Evolutionary conservation across 2,113 vertebrate genomes (phyloP), one percentile per base, ranked within the genome.

Genomic region (Tetraodon nigroviridis): DNA sequence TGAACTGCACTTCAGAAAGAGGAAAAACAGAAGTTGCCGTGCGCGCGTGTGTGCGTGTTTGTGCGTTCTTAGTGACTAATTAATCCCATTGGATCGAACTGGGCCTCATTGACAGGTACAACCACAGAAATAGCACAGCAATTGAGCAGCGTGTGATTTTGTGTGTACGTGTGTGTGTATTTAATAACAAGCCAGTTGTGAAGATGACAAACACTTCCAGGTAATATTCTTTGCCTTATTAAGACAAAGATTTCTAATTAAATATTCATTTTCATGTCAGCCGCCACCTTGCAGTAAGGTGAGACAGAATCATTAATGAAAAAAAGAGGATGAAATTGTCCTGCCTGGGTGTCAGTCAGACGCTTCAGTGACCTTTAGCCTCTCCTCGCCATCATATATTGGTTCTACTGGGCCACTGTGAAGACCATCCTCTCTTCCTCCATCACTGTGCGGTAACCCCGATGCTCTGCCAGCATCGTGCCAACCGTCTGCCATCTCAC

Each of bases 1-100:
- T 49, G 49, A 13, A 24, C 49, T 21, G 14, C 52, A 41, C 55
- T 60, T 63, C 51, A 55, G 11, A 49, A 13, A 50, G 22, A 63
- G 41, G 22, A 60, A 56, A 46, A 58, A n/a, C 44, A 46, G 29
- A 57, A 50, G 16, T 60, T 21, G 58, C 51, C 49, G n/a, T 40
- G 58, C 2, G 52, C 45, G 17, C 49, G 18, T 18, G 12, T 32
- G 29, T 46, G 65, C 69, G 50, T 74, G 63, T 10, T 6, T 6
- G 29, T 32, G 8, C 32, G 8, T 37, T 8, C 32, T 71, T 58
- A 67, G 54, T 74, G 67, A 63, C 77, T 90, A 89, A 90, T 90
- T 90, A 87, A 89, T 90, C 88, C 84, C 86, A 58, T 51, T 82
- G 87, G 78, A 74, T 77, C 59, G 60, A 73, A 69, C 74, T 59